Conservation (phyloP, 2,797 vertebrate species). For the Lateolabrax maculatus region DNA sequence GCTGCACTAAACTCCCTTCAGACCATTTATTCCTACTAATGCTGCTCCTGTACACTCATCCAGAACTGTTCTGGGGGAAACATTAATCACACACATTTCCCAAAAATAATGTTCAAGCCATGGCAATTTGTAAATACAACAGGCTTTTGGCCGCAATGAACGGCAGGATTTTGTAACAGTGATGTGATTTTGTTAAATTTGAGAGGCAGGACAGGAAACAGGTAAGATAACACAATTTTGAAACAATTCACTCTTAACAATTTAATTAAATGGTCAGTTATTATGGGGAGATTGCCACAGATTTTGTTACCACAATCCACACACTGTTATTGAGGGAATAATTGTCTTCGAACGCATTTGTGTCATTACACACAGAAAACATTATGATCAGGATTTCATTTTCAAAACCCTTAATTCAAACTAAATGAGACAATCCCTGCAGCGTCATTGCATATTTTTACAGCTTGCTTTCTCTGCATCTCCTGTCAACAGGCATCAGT, state of each 20-base stretch:
- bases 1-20: slow-evolving; percentile 17
- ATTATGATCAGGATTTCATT: not conserved
- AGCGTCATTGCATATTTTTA: slow-evolving; percentile 25
- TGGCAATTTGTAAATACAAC: slow-evolving; percentile 30
- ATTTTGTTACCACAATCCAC: slow-evolving; percentile 1
- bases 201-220: slow-evolving; percentile 10
- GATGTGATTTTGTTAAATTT: slow-evolving; percentile 27
- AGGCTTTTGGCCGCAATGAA: slow-evolving; percentile 15
- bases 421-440: slow-evolving; percentile 10
- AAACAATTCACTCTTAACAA: slow-evolving; percentile 9
- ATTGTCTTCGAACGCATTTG: not conserved
- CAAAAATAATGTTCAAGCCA: slow-evolving; percentile 6
- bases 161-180: slow-evolving; percentile 8
- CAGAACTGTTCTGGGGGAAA: slow-evolving; percentile 30
- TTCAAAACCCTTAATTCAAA: slow-evolving; percentile 21
- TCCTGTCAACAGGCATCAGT: slow-evolving; percentile 37
- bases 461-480: slow-evolving; percentile 8
- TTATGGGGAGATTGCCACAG: not conserved
- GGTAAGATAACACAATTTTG: slow-evolving; percentile 17
- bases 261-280: slow-evolving; percentile 25
- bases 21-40: slow-evolving; percentile 38
- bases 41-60: slow-evolving; percentile 27
- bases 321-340: slow-evolving; percentile 1
- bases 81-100: slow-evolving; percentile 29
- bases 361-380: slow-evolving; percentile 5